These are phyloP conservation scores for Hypena proboscidalis DNA, from an alignment of 2,888 invertebrate species.

Conservation along the genomic window DNA sequence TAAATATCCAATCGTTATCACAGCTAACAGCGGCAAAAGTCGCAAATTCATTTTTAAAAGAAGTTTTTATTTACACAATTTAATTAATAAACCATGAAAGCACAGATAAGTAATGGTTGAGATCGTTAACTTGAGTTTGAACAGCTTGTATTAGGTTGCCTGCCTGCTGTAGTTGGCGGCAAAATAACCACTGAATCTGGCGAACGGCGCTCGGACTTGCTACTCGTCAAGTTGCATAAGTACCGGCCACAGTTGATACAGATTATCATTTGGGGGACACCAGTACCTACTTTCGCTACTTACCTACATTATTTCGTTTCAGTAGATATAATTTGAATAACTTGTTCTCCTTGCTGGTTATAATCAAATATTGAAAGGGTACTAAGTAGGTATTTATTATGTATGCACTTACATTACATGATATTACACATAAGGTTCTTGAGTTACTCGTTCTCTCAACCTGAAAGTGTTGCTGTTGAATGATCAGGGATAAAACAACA, in stretches of 20 bases:
- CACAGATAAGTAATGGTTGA: constrained; percentile 15
- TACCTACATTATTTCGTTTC: constrained; percentile 50
- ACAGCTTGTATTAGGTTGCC: constrained; percentile 23
- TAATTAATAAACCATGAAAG: constrained; percentile 10
- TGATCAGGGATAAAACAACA: no score
- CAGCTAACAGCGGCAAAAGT: constrained; percentile 39
- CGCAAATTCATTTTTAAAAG: constrained; percentile 46
- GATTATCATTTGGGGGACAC: constrained; percentile 84
- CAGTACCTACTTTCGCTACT: constrained; percentile 78
- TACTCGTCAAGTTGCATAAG: constrained; percentile 73
- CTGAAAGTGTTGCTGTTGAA: no score
- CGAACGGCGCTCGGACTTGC: constrained; percentile 53
- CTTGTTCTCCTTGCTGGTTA: constrained; percentile 36
- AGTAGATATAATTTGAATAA: constrained; percentile 29
- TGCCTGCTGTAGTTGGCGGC: constrained; percentile 54
- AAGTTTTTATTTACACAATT: constrained; percentile 10
- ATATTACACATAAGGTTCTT: no score
- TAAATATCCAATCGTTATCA: constrained; percentile 50
- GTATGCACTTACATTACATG: not conserved
- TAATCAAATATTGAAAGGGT: constrained; percentile 14
- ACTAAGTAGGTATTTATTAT: not conserved
- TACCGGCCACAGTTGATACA: constrained; percentile 72
- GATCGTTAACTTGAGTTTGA: constrained; percentile 20
- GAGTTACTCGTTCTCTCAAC: no score
- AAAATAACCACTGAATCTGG: constrained; percentile 63